A percentile compares a stretch with the other conserved stretches of the same genome.
Evolutionary conservation across 2,888 invertebrate genomes (phyloP).

Genomic region (Drosophila meridiana): DNA sequence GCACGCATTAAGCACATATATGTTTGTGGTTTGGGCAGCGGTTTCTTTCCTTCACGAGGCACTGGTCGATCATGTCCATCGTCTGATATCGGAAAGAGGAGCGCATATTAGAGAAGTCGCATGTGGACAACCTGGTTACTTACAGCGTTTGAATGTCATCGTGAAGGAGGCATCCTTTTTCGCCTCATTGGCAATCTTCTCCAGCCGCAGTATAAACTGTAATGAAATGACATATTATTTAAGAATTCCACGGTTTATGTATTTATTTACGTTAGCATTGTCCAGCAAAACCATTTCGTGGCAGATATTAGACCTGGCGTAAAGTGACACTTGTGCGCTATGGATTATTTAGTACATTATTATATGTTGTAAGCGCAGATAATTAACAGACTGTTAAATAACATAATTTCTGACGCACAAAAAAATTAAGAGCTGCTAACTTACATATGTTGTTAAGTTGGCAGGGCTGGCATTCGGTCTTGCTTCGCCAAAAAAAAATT

Average conservation of each 20-base stretch:
- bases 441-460: slow-evolving; percentile 45
- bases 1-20: slow-evolving; percentile 94
- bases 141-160: slow-evolving; percentile 97
- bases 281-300: slow-evolving; percentile 84
- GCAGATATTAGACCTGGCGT: slow-evolving; percentile 46
- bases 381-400: slow-evolving; percentile 31
- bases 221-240: slow-evolving; percentile 34
- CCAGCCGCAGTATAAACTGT: slow-evolving; percentile 83
- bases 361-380: no score
- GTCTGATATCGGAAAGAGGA: slow-evolving; percentile 85
- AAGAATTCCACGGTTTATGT: background rate
- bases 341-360: slow-evolving; percentile 34
- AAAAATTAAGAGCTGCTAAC: slow-evolving; percentile 39
- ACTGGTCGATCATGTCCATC: slow-evolving; percentile 92
- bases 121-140: slow-evolving; percentile 84
- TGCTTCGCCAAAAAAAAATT: slow-evolving; percentile 55
- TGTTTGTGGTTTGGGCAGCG: slow-evolving; percentile 88
- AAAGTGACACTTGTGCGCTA: slow-evolving; percentile 26
- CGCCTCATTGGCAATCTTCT: slow-evolving; percentile 92
- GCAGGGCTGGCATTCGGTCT: slow-evolving; percentile 60
- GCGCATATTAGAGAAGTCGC: slow-evolving; percentile 25
- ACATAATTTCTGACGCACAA: slow-evolving; percentile 43
- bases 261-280: slow-evolving; percentile 83
- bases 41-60: slow-evolving; percentile 89
- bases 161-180: slow-evolving; percentile 91